phyloP scores from a whole-genome alignment of 2,797 vertebrate genomes.

The Argya squamiceps region DNA sequence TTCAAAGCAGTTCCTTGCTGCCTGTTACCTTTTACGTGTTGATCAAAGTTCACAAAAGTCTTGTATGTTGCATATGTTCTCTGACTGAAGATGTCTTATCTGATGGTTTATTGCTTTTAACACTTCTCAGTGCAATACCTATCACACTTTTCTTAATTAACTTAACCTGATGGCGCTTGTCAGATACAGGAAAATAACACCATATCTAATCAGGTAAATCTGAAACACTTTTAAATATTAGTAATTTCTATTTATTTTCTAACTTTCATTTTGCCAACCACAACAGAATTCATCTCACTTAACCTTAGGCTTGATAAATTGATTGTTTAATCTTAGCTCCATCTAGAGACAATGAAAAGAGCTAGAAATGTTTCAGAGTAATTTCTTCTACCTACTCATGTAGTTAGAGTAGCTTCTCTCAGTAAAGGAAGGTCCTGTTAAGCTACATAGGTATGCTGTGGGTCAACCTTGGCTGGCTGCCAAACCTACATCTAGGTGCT shows the following conservation, averaged over 20 bases:
- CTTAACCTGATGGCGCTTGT: neutral
- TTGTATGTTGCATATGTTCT: neutral
- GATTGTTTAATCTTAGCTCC: neutral
- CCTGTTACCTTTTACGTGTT: neutral
- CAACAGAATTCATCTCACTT: neutral
- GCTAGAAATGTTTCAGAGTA: neutral
- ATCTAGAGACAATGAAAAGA: neutral
- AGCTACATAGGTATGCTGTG: rapidly evolving
- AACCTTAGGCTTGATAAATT: neutral
- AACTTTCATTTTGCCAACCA: neutral
- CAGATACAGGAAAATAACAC: neutral
- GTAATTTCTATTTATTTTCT: neutral
- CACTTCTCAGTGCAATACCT: neutral
- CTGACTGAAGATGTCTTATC: neutral
- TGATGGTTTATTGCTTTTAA: neutral
- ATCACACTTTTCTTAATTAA: neutral
- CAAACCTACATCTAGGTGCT: neutral
- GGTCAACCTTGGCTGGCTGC: rapidly evolving
- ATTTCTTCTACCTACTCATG: neutral
- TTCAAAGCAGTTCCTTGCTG: neutral
- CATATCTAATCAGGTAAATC: neutral
- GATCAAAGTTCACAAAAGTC: neutral
- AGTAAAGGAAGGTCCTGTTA: neutral
- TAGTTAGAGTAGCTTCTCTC: neutral
- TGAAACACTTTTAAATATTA: neutral